Evolutionary conservation across 2,113 vertebrate genomes (phyloP).

Genomic region (Xiphophorus hellerii): DNA sequence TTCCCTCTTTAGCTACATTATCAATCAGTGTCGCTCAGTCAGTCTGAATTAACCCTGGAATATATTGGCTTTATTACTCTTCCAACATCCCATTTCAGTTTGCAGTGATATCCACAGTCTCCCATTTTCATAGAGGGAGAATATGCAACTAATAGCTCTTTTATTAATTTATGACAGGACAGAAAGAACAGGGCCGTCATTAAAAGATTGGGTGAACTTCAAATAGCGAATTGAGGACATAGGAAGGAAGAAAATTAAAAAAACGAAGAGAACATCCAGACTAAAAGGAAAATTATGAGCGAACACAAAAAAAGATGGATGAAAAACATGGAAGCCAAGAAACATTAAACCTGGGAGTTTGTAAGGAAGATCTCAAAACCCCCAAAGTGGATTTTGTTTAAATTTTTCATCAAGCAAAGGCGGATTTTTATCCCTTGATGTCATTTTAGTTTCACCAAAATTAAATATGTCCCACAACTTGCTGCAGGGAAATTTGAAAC

Average conservation of each 20-base stretch:
- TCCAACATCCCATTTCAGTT: constrained; percentile 17
- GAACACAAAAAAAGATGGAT: neutral
- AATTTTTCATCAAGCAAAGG: constrained; percentile 15
- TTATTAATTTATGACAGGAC: constrained; percentile 62
- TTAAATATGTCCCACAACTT: neutral
- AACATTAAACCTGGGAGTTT: neutral
- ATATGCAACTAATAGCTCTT: constrained; percentile 47
- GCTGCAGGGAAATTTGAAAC: neutral
- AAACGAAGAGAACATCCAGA: neutral
- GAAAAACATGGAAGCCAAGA: neutral
- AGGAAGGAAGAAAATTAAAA: neutral
- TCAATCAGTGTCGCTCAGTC: constrained; percentile 45
- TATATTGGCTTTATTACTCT: constrained; percentile 26
- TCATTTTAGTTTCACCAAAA: neutral
- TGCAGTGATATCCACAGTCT: constrained; percentile 14
- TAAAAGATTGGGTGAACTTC: constrained; percentile 29
- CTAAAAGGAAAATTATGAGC: neutral
- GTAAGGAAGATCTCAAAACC: neutral
- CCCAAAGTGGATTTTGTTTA: constrained; percentile 8
- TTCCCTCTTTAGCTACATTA: constrained; percentile 52
- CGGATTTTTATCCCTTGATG: neutral
- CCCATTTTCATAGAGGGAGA: constrained; percentile 17
- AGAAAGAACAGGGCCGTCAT: constrained; percentile 41
- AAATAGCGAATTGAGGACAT: constrained; percentile 7
- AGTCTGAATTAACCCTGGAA: constrained; percentile 9